Base-by-base conservation (phyloP, 2,888 invertebrate species). In the Nymphalis urticae region DNA sequence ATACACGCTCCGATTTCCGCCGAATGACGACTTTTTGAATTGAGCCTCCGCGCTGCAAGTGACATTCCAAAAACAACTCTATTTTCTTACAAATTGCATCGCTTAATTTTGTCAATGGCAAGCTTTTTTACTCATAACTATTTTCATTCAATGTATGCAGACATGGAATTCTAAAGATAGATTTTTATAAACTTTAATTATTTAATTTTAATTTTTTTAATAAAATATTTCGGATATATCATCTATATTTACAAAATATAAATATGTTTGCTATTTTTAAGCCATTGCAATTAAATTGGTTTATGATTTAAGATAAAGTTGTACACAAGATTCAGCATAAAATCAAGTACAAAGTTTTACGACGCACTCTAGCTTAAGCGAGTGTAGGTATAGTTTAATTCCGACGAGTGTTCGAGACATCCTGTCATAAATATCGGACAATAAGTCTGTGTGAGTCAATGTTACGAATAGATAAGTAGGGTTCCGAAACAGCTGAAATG, bases 31-130 rank as follows among this genome's bases (percentile, higher is more conserved):
- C 63, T 69, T 74, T 72, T 68, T 75, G 74, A 75, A 76, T 56
- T 72, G 68, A 70, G 70, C 67, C 67, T 74, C 84, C 73, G 68
- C 72, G 69, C 72, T 72, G 73, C 75, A 65, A 71, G 74, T 74
- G 76, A 77, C 77, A 81, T 80, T 88, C 87, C 88, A 81, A 90
- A 87, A 86, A 87, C 87, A 89, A 89, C 89, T 90, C 90, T 89
- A 90, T 90, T 90, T 90, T 82, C 84, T 84, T 82, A 68, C 72
- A 70, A 60, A 62, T 61, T 61, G 70, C 68, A 66, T 64, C 70
- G 62, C 61, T 71, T 69, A 65, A 80, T 82, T 81, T 88, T 87
- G 87, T 87, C 86, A 86, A 84, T 82, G 82, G 80, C 82, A 83
- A 81, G 86, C 32, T 17, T 56, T 8, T 56, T 7, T 9, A 51